Conservation (phyloP, 2,797 vertebrate species). For the Intellagama lesueurii region DNA sequence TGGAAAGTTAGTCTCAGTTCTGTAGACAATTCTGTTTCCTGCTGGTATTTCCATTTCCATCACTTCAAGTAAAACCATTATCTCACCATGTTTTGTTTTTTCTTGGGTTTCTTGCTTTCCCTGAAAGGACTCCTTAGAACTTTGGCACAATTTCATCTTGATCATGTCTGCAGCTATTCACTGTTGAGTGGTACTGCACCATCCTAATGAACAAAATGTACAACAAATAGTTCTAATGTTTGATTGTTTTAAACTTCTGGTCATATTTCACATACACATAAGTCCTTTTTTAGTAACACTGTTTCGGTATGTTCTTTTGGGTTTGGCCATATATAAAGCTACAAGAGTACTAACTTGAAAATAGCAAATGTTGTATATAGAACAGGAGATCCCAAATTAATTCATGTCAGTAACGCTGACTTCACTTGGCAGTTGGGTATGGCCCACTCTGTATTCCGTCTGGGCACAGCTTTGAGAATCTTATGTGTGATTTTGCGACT, state of each 20-base stretch:
- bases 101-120: not conserved
- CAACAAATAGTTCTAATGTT: not conserved
- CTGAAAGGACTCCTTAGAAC: not conserved
- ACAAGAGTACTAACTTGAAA: not conserved
- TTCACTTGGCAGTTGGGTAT: not conserved
- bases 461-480: not conserved
- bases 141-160: not conserved
- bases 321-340: not conserved
- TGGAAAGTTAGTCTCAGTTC: not conserved
- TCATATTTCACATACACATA: not conserved
- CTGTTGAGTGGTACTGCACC: not conserved
- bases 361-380: not conserved
- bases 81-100: not conserved
- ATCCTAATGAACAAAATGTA: not conserved
- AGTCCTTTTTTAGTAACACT: not conserved
- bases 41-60: not conserved
- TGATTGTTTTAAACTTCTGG: not conserved
- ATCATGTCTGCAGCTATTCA: not conserved
- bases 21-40: not conserved
- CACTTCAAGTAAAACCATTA: rapidly evolving
- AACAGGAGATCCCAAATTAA: constrained; percentile 1
- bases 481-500: not conserved
- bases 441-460: not conserved
- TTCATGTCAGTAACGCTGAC: not conserved
- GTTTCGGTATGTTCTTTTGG: not conserved